A percentile compares a stretch with the other conserved stretches of the same genome.
These are phyloP conservation scores for Nomada lathburiana DNA, from an alignment of 2,888 invertebrate species.

Conservation along the genomic window DNA sequence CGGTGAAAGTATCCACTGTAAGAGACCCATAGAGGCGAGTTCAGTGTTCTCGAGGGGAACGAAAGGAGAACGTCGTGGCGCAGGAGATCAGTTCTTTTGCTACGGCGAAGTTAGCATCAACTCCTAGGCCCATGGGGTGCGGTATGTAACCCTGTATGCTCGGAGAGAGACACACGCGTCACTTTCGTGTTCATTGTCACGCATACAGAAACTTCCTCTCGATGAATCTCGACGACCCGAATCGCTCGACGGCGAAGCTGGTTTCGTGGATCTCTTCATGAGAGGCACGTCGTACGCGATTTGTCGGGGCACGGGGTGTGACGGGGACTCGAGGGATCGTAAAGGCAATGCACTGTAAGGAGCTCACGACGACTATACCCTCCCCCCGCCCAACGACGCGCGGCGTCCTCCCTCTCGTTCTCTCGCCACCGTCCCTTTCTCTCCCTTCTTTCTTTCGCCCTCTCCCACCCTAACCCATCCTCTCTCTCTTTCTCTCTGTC, in stretches of 20 bases:
- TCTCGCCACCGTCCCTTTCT: slow-evolving; percentile 57
- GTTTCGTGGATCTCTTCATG: slow-evolving; percentile 76
- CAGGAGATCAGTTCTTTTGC: slow-evolving; percentile 60
- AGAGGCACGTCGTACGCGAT: slow-evolving; percentile 78
- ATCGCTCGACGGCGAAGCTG: slow-evolving; percentile 74
- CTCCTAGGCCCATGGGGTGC: slow-evolving; percentile 60
- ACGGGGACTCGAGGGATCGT: slow-evolving; percentile 81
- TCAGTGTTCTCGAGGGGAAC: slow-evolving; percentile 63
- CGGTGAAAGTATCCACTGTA: slow-evolving; percentile 68
- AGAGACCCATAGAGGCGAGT: slow-evolving; percentile 48
- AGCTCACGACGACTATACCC: slow-evolving; percentile 81
- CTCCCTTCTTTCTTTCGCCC: slow-evolving; percentile 59
- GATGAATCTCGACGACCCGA: slow-evolving; percentile 74
- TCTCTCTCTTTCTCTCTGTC: slow-evolving; percentile 41
- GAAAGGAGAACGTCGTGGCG: slow-evolving; percentile 64
- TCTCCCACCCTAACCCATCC: slow-evolving; percentile 25
- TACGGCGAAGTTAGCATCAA: slow-evolving; percentile 45
- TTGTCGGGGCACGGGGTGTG: slow-evolving; percentile 81
- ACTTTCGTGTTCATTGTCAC: slow-evolving; percentile 56
- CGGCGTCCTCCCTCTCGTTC: slow-evolving; percentile 45
- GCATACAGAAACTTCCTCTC: slow-evolving; percentile 64
- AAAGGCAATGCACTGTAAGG: slow-evolving; percentile 84
- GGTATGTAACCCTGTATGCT: slow-evolving; percentile 43
- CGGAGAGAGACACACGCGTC: slow-evolving; percentile 26
- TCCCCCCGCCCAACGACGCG: slow-evolving; percentile 60